Evolutionary conservation across 2,113 vertebrate species (phyloP), one percentile per base, ranked within the genome.

Genomic region (Artemisiospiza belli): DNA sequence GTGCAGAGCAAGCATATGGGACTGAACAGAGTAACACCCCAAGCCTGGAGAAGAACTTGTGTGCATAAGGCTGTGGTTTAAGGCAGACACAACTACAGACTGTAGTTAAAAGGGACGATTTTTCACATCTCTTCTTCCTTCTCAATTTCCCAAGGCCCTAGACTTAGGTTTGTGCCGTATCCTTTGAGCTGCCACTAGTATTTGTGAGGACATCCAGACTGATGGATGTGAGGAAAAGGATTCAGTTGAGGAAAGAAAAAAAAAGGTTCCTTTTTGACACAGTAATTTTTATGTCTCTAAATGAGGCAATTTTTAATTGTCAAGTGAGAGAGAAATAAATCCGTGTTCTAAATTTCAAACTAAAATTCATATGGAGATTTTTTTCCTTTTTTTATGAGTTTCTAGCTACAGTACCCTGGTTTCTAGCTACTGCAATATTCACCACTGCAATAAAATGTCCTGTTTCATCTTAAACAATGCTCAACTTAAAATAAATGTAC

Each of bases 1-100:
- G 41, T 92, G 76, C 80, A 94, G 62, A 88, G 37, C 67, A 94
- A 90, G 90, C 69, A 90, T 44, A 67, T 49, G 19, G 41, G n/a
- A 67, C 61, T 1, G 15, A 35, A 58, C 46, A 57, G 79, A 88
- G 67, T 70, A 90, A 77, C 37, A 72, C 5, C 11, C 41, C 43
- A 70, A 83, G 69, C 24, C 90, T 25, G 33, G 13, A 67, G n/a
- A 90, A 83, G n/a, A 90, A 94, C 39, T 41, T 61, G 4, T 27
- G 15, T 37, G 18, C 37, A 24, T 43, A 33, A 54, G 11, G 16
- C 33, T 74, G 72, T 81, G 76, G 47, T 84, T 90, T 92, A 67
- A 83, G 61, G 64, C 11, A 75, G 47, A 15, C 27, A 63, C 8
- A 83, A 66, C 9, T 52, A 57, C 14, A 72, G 43, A 24, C 14